Percentiles rank a stretch among this genome's conserved stretches.
Evolutionary conservation across 2,113 vertebrate species (phyloP).

Genomic region (Limnothrissa miodon): DNA sequence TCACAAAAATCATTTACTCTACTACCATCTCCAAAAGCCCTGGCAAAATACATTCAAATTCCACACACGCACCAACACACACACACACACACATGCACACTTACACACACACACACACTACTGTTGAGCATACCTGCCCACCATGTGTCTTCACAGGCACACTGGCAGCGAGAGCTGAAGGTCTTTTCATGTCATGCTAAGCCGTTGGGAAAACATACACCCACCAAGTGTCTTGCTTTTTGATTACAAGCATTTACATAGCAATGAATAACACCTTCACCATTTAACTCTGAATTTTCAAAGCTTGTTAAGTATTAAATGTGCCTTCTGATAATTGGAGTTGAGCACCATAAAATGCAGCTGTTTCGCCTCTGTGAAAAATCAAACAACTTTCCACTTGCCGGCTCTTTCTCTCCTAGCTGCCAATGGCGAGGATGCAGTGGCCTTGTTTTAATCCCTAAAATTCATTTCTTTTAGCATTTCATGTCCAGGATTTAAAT

Average conservation of each 20-base stretch:
- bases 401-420: neutral
- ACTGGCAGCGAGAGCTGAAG: neutral
- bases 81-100: no score
- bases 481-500: neutral
- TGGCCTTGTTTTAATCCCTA: neutral
- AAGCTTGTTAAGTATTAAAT: conserved; percentile 15
- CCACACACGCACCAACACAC: no score
- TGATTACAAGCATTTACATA: neutral
- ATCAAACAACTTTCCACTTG: conserved; percentile 7
- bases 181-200: neutral
- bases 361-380: conserved; percentile 10
- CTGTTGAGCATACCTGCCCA: neutral
- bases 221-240: neutral
- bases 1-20: neutral
- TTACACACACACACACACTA: neutral
- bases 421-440: neutral
- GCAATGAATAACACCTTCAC: neutral
- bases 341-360: conserved; percentile 14
- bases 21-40: neutral
- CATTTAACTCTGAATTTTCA: conserved; percentile 11
- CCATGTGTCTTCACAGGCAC: neutral
- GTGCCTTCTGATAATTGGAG: neutral
- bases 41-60: neutral
- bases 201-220: neutral
- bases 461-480: neutral